Evolutionary conservation across 2,113 vertebrate genomes (phyloP), one percentile per base, ranked within the genome.

Genomic region (Vimba vimba): DNA sequence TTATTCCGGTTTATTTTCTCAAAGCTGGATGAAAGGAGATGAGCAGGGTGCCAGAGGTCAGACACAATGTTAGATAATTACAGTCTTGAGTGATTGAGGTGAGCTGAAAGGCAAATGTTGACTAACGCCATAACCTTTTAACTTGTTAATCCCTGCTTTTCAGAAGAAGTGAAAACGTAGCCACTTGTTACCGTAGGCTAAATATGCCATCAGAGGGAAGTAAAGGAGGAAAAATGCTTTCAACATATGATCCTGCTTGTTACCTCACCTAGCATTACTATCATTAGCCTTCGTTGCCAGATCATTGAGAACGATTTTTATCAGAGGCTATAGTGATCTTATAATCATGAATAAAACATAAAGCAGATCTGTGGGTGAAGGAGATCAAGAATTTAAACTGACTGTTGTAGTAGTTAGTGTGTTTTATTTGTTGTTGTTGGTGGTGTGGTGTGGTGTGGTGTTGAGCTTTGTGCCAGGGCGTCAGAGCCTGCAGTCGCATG

Each of bases 71-170:
- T 79, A n/a, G 89, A 91, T 92, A 92, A 93, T 94, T 94, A 91
- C 83, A 91, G 86, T 91, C 55, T 30, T 87, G 25, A 83, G 88
- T 94, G 91, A 92, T 87, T 90, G 91, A 93, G 89, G 74, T 91
- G 89, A 93, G 90, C 92, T 82, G 39, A 91, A 93, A 92, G 94
- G 92, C 89, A 92, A 92, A 94, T 93, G 90, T 93, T 93, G 93
- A 93, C 92, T 94, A 92, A 92, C 89, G 91, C 88, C 89, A 87
- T 91, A 94, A 93, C 91, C 91, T 93, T 94, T 94, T 91, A 93
- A 92, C 92, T 93, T 91, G 87, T 91, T 93, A 92, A 92, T 93
- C 91, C 89, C 84, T 52, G 79, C 78, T 91, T 93, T 92, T 93
- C 60, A 71, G 88, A 92, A 91, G 91, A 93, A 66, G 92, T 93